Evolutionary conservation across 2,888 invertebrate species (phyloP), one percentile per base, ranked within the genome.

Genomic region (Eristalis tenax): DNA sequence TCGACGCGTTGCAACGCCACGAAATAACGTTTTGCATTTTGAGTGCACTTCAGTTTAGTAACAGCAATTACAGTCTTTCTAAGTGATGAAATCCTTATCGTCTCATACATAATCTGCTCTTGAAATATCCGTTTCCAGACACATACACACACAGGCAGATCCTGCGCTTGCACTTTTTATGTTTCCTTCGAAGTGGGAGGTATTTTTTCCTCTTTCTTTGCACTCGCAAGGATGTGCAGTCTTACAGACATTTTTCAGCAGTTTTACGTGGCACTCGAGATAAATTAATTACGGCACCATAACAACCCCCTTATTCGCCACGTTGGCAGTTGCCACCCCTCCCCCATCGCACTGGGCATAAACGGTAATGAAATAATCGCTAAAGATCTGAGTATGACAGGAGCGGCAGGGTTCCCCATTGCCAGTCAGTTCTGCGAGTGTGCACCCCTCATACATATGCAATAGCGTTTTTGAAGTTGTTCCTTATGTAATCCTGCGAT

Each of bases 351-450:
- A 18, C 66, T 64, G 73, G 73, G 68, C 69, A 83, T 83, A 76
- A 76, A 87, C 80, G 83, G 83, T 87, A 87, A 87, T 83, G 83
- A 87, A 83, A 80, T 71, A 87, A 87, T 83, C 73, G 76, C 79
- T 80, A 69, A 87, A 50, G 83, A 87, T 80, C 79, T 79, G 83
- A 28, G 63, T 79, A 61, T 68, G 73, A 78, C 63, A 50, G 50
- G 18, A 50, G 50, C 50, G 63, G 73, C 61, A 74, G 35, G 63
- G 56, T 50, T 59, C 68, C 32, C 57, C 66, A 50, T 50, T 18
- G 18, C 8, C 28, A 32, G 66, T 68, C 38, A 38, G 38, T 4
- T 38, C 3, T 10, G 38, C 38, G 38, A 38, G 56, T 63, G 40
- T 61, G 63, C 40, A 40, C 38, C 68, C 38, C 66, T 76, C 76